Conservation (phyloP, 1,140 invertebrate species). For the Cyrtorhinus lividipennis region DNA sequence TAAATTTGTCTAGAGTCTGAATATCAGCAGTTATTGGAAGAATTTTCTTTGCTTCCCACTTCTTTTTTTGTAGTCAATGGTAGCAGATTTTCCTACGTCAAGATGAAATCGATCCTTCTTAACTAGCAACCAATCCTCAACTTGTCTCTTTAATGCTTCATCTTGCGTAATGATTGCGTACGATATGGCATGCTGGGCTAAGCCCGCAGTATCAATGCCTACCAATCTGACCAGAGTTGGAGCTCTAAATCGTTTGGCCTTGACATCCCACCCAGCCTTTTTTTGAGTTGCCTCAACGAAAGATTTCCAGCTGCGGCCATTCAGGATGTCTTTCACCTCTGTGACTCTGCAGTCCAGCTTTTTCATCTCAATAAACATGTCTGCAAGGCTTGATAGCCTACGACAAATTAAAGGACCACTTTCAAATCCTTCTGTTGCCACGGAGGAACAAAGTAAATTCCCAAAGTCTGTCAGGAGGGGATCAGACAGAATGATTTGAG, state of each 20-base stretch:
- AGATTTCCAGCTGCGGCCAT: background rate
- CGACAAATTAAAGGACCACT: no score
- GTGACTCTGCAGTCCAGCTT: background rate
- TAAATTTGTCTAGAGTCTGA: background rate
- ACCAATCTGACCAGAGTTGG: background rate
- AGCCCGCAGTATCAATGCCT: background rate
- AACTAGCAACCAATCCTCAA: background rate
- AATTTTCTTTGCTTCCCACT: background rate
- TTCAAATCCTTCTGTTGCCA: background rate
- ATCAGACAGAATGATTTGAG: no score
- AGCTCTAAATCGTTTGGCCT: background rate
- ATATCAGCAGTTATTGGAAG: background rate
- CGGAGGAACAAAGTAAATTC: background rate
- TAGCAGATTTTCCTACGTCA: background rate
- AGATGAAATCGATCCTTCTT: background rate
- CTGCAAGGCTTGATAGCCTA: background rate
- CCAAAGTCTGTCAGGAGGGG: background rate
- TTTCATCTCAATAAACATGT: background rate
- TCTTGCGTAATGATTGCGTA: background rate
- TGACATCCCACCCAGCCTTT: background rate
- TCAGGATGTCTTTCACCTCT: background rate
- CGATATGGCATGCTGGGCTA: background rate
- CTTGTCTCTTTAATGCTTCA: background rate
- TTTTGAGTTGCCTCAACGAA: background rate
- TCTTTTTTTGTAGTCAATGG: background rate